Base-by-base conservation (phyloP, 1,140 invertebrate species). In the Camponotus floridanus region DNA sequence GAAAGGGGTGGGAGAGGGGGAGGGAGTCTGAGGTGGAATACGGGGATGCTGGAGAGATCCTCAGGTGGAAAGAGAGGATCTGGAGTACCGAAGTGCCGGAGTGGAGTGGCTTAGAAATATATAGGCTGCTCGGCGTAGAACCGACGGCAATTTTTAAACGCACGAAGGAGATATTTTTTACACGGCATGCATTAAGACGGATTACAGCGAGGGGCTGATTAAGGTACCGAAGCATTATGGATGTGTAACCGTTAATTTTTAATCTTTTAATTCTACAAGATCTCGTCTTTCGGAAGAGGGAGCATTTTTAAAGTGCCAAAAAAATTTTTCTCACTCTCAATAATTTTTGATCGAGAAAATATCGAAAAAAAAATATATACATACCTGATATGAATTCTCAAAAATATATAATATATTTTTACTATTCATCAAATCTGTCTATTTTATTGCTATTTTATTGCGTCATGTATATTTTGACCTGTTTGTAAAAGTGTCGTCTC, bases 41-140 rank as follows among this genome's bases (percentile, higher is more conserved):
- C 51, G 51, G 8, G 64, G 18, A 88, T 62, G 76, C 36, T 68
- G 42, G 84, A 85, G 76, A 80, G 76, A 80, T 81, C 67, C 85
- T 86, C 76, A 81, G 76, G 85, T 80, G 67, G 84, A 70, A 86
- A 86, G 65, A 83, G 85, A 81, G 68, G 57, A 65, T 74, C 78
- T 51, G 36, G 39, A 86, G 78, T 71, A 21, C 55, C 33, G 48
- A 36, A 84, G 83, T 79, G 57, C 45, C 48, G 74, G 18, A 80
- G 76, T 80, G 76, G 76, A 79, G 76, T 79, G 62, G 74, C 84
- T 51, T 81, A 70, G 79, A 83, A 83, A 83, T 83, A 76, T 85
- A 85, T 85, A 85, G 76, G 84, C 76, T 85, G 84, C 62, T 83
- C 42, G 68, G 11, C n/a, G 18, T 73, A 45, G 79, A 83, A 73